These are phyloP conservation scores for Nibea coibor DNA, from an alignment of 2,113 vertebrate genomes.

Conservation along the genomic window DNA sequence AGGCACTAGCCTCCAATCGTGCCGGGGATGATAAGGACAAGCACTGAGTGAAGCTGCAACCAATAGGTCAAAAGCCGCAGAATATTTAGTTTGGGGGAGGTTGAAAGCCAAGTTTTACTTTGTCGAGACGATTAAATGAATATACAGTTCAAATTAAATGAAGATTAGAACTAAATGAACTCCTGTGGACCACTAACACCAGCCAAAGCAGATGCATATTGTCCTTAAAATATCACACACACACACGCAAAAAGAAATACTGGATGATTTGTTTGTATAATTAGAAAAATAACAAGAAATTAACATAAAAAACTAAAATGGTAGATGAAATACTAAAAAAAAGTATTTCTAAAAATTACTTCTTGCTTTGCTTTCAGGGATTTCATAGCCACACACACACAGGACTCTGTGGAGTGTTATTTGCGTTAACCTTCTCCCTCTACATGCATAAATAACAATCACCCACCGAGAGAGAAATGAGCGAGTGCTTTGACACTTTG, in stretches of 20 bases:
- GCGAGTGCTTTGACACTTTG: constrained; percentile 84
- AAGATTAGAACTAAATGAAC: constrained; percentile 2
- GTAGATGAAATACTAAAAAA: background rate
- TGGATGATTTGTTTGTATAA: background rate
- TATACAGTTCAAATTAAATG: too few relatives aligned
- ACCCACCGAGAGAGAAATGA: constrained; percentile 57
- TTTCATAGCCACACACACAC: background rate
- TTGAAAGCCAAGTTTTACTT: background rate
- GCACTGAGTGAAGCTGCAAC: constrained; percentile 47
- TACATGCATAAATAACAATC: constrained; percentile 49
- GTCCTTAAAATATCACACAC: background rate
- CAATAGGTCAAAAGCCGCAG: constrained; percentile 65
- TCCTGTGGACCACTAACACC: background rate
- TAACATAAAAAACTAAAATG: background rate
- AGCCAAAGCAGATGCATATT: background rate
- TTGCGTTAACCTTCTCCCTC: constrained; percentile 37
- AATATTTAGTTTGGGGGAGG: constrained; percentile 25
- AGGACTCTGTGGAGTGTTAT: constrained; percentile 2
- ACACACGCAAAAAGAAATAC: background rate
- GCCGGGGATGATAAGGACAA: constrained; percentile 72
- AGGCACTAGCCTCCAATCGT: constrained; percentile 75
- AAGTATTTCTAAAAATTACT: background rate
- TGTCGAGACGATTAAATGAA: background rate
- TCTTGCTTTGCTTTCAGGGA: background rate
- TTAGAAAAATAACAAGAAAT: background rate